Conservation (phyloP, 2,113 vertebrate genomes). For the human (Homo sapiens) region DNA sequence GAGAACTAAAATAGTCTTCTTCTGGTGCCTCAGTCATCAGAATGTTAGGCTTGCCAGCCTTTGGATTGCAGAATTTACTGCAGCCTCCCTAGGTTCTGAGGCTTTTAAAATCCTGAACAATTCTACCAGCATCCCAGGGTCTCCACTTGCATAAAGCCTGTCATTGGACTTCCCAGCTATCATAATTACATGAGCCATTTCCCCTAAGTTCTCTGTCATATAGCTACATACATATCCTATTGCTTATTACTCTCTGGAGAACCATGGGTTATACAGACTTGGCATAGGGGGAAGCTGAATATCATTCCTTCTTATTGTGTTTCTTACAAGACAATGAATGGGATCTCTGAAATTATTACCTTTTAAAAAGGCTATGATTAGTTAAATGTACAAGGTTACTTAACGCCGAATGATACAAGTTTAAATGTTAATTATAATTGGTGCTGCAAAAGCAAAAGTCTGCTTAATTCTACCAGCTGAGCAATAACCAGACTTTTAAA, state of each 20-base stretch:
- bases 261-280: background rate
- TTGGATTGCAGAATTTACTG: background rate
- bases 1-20: background rate
- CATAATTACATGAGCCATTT: background rate
- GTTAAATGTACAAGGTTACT: background rate
- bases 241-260: background rate
- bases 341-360: background rate
- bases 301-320: background rate
- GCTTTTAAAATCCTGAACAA: background rate
- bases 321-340: background rate
- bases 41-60: background rate
- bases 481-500: background rate
- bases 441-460: background rate
- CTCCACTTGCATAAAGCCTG: background rate
- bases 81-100: background rate
- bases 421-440: background rate
- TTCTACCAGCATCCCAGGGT: background rate
- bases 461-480: background rate
- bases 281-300: background rate
- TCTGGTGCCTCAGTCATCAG: background rate
- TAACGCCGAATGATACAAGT: background rate
- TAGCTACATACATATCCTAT: background rate
- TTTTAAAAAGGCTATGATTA: background rate
- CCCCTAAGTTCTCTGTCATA: background rate
- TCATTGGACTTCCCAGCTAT: background rate